phyloP scores from a whole-genome alignment of 1,140 invertebrate species.

The Dendroctonus ponderosae region DNA sequence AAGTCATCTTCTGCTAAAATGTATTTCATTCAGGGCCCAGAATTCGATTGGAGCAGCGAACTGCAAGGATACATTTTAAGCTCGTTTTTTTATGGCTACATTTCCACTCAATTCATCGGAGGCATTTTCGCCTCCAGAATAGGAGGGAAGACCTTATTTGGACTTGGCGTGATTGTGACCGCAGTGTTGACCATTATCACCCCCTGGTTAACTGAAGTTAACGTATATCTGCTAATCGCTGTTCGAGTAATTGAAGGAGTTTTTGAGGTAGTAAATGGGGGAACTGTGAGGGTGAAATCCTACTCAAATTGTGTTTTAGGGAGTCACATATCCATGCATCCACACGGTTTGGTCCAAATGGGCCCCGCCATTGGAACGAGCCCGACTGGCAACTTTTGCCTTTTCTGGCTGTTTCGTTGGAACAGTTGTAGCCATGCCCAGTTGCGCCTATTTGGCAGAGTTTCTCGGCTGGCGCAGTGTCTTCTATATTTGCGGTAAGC shows the following conservation, averaged over 20 bases:
- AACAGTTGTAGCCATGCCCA: slow-evolving; percentile 79
- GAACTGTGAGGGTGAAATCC: neutral
- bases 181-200: slow-evolving; percentile 81
- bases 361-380: slow-evolving; percentile 81
- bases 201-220: slow-evolving; percentile 70
- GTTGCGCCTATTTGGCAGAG: slow-evolving; percentile 70
- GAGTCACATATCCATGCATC: slow-evolving; percentile 87
- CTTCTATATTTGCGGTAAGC: slow-evolving; percentile 83
- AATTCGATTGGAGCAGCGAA: slow-evolving; percentile 79
- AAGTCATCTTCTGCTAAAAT: neutral
- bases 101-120: slow-evolving; percentile 66
- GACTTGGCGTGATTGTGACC: slow-evolving; percentile 77
- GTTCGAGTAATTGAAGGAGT: slow-evolving; percentile 83
- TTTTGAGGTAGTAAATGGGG: slow-evolving; percentile 67
- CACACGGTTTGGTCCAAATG: slow-evolving; percentile 85
- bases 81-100: slow-evolving; percentile 85
- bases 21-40: slow-evolving; percentile 44
- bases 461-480: slow-evolving; percentile 82
- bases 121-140: slow-evolving; percentile 58
- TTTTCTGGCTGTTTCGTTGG: slow-evolving; percentile 83
- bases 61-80: slow-evolving; percentile 79
- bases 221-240: slow-evolving; percentile 68
- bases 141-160: slow-evolving; percentile 69
- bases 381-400: slow-evolving; percentile 73
- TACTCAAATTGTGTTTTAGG: slow-evolving; percentile 55